These are phyloP conservation scores for Pyralis farinalis DNA, from an alignment of 2,888 invertebrate species.

Conservation along the genomic window DNA sequence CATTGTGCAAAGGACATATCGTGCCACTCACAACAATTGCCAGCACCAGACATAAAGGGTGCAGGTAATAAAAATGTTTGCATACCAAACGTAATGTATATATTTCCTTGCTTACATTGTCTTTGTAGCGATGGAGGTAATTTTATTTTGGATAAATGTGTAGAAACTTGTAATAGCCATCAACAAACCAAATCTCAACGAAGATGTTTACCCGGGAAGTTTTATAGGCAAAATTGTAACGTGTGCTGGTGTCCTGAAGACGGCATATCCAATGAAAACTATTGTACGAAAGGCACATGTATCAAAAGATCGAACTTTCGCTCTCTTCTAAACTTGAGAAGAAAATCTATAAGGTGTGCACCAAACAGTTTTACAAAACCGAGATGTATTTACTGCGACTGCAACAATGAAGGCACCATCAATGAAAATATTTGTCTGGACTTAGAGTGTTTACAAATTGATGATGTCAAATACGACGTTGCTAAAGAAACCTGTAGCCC, in stretches of 20 bases:
- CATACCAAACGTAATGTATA: constrained; percentile 63
- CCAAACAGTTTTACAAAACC: constrained; percentile 49
- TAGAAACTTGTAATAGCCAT: constrained; percentile 44
- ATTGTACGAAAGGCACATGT: constrained; percentile 44
- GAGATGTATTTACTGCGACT: constrained; percentile 60
- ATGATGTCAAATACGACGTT: constrained; percentile 30
- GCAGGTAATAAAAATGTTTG: constrained; percentile 38
- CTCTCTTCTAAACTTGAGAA: constrained; percentile 28
- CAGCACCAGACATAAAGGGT: no score
- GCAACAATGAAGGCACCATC: constrained; percentile 39
- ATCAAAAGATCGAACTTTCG: constrained; percentile 18
- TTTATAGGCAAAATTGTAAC: constrained; percentile 54
- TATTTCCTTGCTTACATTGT: constrained; percentile 61
- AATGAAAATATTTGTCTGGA: constrained; percentile 52
- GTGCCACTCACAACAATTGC: no score
- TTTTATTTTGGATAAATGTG: constrained; percentile 51
- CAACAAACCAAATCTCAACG: constrained; percentile 17
- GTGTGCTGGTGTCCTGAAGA: constrained; percentile 54
- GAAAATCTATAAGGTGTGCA: constrained; percentile 30
- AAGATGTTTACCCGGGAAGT: constrained; percentile 48
- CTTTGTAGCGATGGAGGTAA: constrained; percentile 53
- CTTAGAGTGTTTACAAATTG: constrained; percentile 44
- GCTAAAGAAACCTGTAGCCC: constrained; percentile 38
- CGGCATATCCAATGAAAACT: constrained; percentile 34
- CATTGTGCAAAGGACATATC: constrained; percentile 50